These are phyloP conservation scores for Rhysida immarginata DNA, from an alignment of 1,140 invertebrate species.

Conservation along the genomic window DNA sequence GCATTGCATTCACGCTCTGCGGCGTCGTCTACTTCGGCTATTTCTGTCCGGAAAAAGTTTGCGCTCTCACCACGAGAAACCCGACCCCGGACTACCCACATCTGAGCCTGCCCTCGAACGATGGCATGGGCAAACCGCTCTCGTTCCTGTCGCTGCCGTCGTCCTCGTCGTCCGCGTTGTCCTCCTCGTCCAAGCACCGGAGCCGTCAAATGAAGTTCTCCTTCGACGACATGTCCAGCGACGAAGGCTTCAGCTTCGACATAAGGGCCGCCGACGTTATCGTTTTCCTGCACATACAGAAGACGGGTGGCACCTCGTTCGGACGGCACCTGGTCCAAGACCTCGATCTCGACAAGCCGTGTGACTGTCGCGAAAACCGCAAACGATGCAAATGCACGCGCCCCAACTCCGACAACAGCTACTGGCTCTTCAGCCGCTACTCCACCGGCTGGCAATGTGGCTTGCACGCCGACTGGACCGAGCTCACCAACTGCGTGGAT, in stretches of 20 bases:
- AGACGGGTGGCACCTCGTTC: conserved; percentile 87
- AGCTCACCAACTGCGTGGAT: conserved; percentile 78
- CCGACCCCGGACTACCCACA: conserved; percentile 11
- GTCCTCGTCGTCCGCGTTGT: conserved; percentile 7
- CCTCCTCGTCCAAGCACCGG: background rate
- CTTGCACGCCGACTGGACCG: conserved; percentile 95
- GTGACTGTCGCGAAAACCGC: conserved; percentile 48
- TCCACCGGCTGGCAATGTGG: conserved; percentile 99
- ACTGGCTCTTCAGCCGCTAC: conserved; percentile 96
- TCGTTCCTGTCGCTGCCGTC: conserved; percentile 1
- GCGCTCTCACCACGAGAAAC: conserved; percentile 46
- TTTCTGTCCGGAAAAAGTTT: conserved; percentile 72
- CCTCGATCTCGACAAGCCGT: conserved; percentile 73
- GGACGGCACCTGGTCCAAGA: conserved; percentile 86
- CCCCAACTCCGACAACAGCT: conserved; percentile 55
- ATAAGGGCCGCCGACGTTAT: conserved; percentile 85
- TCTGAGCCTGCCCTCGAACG: background rate
- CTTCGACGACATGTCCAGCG: conserved; percentile 18
- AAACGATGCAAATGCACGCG: conserved; percentile 86
- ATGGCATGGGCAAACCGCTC: conserved; percentile 10
- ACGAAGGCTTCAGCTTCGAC: conserved; percentile 22
- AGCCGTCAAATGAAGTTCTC: conserved; percentile 14
- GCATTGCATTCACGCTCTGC: conserved; percentile 45
- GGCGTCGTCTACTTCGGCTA: conserved; percentile 74
- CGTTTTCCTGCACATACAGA: conserved; percentile 97